Evolutionary conservation across 2,888 invertebrate species (phyloP).

Genomic region (Drosophila histrio): DNA sequence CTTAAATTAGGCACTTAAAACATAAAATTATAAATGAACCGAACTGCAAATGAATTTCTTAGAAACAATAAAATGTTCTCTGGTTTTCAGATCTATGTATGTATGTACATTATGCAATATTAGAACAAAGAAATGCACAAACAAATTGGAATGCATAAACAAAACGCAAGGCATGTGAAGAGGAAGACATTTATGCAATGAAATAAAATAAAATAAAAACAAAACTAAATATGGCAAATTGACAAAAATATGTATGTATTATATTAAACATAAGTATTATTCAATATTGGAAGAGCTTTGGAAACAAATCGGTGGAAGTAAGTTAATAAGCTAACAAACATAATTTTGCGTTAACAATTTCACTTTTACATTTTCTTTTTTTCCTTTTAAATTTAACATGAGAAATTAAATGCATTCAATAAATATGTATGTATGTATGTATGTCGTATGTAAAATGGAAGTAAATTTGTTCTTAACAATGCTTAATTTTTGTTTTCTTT

Average conservation of each 20-base stretch:
- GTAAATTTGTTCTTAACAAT: constrained; percentile 81
- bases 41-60: constrained; percentile 49
- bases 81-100: constrained; percentile 33
- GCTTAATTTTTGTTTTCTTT: constrained; percentile 40
- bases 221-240: constrained; percentile 73
- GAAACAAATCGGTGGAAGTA: constrained; percentile 78
- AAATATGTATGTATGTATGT: constrained; percentile 59
- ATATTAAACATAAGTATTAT: constrained; percentile 61
- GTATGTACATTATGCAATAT: constrained; percentile 64
- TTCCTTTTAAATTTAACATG: constrained; percentile 65
- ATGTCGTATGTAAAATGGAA: constrained; percentile 70
- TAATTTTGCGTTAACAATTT: constrained; percentile 66
- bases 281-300: constrained; percentile 76
- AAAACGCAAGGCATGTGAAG: constrained; percentile 57
- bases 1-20: constrained; percentile 57
- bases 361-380: constrained; percentile 38
- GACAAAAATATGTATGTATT: constrained; percentile 37
- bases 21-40: constrained; percentile 59
- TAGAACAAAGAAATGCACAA: constrained; percentile 73
- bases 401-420: constrained; percentile 78
- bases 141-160: constrained; percentile 72
- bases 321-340: constrained; percentile 74
- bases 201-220: constrained; percentile 25
- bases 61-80: constrained; percentile 48
- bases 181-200: constrained; percentile 69